Conservation (phyloP, 1,140 invertebrate species). For the Drosophila hydei region DNA sequence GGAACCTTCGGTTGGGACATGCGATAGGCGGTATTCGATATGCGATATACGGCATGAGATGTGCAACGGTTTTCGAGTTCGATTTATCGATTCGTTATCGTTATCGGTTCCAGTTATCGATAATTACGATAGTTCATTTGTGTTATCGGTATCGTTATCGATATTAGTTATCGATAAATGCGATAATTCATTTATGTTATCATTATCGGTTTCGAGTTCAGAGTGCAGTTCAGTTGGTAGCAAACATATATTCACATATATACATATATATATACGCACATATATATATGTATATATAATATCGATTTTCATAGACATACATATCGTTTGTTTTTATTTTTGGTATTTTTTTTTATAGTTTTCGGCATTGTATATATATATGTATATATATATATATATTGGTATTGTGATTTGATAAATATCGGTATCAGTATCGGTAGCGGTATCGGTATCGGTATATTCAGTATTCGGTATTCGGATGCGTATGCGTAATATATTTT, state of each 20-base stretch:
- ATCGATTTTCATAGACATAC: background rate
- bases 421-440: constrained; percentile 29
- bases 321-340: constrained; percentile 13
- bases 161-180: constrained; percentile 23
- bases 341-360: constrained; percentile 20
- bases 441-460: constrained; percentile 56
- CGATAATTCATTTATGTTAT: background rate
- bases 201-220: constrained; percentile 15
- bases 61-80: background rate
- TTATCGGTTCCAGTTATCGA: constrained; percentile 19
- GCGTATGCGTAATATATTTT: constrained; percentile 53
- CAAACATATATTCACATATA: constrained; percentile 16
- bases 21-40: constrained; percentile 3
- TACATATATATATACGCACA: constrained; percentile 5
- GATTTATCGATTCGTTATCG: constrained; percentile 23
- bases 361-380: constrained; percentile 54
- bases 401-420: constrained; percentile 15
- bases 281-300: constrained; percentile 7
- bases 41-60: background rate
- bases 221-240: constrained; percentile 30
- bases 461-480: constrained; percentile 63
- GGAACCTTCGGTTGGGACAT: constrained; percentile 87
- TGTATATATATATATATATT: constrained; percentile 49
- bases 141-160: constrained; percentile 8
- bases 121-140: background rate